These are phyloP conservation scores for Micrastur ruficollis DNA, from an alignment of 2,797 vertebrate species.

Conservation along the genomic window DNA sequence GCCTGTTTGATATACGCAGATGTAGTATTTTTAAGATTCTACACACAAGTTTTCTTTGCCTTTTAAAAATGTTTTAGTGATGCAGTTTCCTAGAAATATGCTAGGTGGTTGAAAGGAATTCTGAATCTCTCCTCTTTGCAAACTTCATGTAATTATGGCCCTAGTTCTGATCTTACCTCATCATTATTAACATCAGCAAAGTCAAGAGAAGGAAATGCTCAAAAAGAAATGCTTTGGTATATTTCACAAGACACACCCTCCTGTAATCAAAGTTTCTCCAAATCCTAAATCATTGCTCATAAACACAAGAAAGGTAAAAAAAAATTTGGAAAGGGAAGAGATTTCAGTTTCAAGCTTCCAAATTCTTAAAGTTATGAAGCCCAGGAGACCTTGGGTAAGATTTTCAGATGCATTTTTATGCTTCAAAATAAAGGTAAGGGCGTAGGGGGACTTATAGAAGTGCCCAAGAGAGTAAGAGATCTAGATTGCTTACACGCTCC, in stretches of 20 bases:
- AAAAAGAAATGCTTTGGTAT: not conserved
- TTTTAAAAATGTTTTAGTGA: not conserved
- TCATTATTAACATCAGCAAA: not conserved
- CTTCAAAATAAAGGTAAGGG: not conserved
- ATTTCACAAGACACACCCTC: not conserved
- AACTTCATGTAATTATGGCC: not conserved
- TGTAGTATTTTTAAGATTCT: not conserved
- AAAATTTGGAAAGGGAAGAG: not conserved
- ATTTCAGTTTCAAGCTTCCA: not conserved
- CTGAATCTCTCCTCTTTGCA: not conserved
- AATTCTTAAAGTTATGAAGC: not conserved
- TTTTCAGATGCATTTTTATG: not conserved
- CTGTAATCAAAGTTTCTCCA: not conserved
- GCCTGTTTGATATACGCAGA: not conserved
- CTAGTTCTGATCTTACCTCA: not conserved
- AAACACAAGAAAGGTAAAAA: not conserved
- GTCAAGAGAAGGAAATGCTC: not conserved
- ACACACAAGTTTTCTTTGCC: not conserved
- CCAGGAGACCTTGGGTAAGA: not conserved
- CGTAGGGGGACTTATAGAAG: not conserved
- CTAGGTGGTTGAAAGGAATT: not conserved
- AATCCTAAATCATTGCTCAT: not conserved
- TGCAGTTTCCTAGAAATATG: not conserved
- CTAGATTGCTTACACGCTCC: not conserved
- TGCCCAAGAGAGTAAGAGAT: not conserved